Base-by-base conservation (phyloP, 2,797 vertebrate genomes). In the Nothura maculosa region DNA sequence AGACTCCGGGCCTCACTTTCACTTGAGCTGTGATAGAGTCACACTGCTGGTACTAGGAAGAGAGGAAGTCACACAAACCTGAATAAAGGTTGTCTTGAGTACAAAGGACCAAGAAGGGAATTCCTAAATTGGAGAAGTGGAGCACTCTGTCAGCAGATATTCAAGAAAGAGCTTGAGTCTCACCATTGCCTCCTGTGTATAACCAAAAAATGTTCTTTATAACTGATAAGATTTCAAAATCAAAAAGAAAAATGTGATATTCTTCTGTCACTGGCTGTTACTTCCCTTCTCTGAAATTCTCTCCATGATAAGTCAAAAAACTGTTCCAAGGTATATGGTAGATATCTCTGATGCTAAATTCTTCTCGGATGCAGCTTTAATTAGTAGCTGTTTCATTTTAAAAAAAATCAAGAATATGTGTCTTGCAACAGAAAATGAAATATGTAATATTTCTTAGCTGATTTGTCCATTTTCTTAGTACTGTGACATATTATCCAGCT, bases 341-440 rank as follows among this genome's bases (percentile, higher is more conserved):
- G 47, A 78, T 78, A 86, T 88, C 24, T 74, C 80, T 87, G 80
- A 90, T 38, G 25, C n/a, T 85, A 58, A 70, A 82, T 19, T 70
- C 20, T 82, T 86, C 79, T 89, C 48, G 64, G 28, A 12, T 80
- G 58, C 43, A 36, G 17, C 68, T 94, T 94, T 88, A 94, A 95
- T 76, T 89, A 90, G 27, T 43, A 66, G 58, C 78, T 93, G 10
- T 42, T 83, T 92, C n/a, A n/a, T 94, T 81, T n/a, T 93, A 93
- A 30, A 45, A 90, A 88, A 81, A 85, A 54, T 7, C 62, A 92
- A 73, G 20, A 4, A 3, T 63, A 4, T 47, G 7, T 78, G 38
- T 36, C 81, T 72, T 87, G 47, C n/a, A 90, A 76, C 52, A 38
- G 36, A 70, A 95, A 78, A 85, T 38, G 45, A 95, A 45, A 66